These are phyloP conservation scores for Daboia siamensis DNA, from an alignment of 2,113 vertebrate genomes.

Conservation along the genomic window DNA sequence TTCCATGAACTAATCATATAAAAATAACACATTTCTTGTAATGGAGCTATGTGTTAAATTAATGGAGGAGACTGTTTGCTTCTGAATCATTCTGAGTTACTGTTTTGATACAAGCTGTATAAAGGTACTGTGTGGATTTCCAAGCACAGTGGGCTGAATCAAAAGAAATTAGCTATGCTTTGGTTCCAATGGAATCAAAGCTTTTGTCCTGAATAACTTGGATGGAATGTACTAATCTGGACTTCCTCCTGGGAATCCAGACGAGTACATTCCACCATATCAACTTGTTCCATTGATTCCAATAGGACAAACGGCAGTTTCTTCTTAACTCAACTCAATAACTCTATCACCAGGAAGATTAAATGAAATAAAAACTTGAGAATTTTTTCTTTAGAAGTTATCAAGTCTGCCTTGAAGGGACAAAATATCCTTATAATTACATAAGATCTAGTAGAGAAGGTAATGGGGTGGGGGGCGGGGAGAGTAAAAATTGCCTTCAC, in stretches of 20 bases:
- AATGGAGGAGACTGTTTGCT: background rate
- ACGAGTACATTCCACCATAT: background rate
- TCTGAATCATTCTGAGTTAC: background rate
- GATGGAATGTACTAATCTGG: background rate
- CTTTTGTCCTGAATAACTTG: background rate
- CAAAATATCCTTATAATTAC: background rate
- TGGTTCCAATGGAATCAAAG: background rate
- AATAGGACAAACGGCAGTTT: background rate
- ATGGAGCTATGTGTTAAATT: background rate
- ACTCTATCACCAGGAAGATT: background rate
- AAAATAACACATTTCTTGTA: background rate
- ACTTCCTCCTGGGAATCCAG: background rate
- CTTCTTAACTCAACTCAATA: background rate
- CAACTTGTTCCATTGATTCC: background rate
- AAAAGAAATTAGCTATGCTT: background rate
- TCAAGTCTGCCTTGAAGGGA: background rate
- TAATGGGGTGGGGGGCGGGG: background rate
- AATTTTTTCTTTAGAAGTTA: background rate
- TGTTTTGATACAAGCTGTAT: background rate
- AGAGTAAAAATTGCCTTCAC: background rate
- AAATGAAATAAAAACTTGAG: background rate
- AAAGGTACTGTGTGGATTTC: background rate
- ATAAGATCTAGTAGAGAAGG: background rate
- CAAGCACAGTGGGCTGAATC: background rate
- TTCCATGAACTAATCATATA: background rate